Base-by-base conservation (phyloP, 2,113 vertebrate genomes). In the Gobiocypris rarus region DNA sequence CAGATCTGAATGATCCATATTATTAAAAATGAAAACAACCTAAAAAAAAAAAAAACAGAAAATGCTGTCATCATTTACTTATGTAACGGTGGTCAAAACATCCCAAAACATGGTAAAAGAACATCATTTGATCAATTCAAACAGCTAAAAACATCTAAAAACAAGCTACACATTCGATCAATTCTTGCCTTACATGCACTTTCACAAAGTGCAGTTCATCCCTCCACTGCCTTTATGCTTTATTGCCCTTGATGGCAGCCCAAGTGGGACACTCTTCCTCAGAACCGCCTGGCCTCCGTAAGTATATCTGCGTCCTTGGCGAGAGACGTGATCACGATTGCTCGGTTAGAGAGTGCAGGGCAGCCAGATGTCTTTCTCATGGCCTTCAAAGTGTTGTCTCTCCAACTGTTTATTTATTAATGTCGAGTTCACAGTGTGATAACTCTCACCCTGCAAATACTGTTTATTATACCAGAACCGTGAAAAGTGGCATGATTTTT, bases 401-500 rank as follows among this genome's bases (percentile, higher is more conserved):
- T 13, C 82, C 81, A 73, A 54, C 28, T 52, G 63, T 86, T 88
- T 86, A 88, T 84, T 86, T 88, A 88, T 88, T 88, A 86, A 86
- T 84, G 84, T 65, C 1, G 43, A 81, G 54, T 84, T 82, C 73
- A 81, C 84, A 65, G 65, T 58, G 77, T 38, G 71, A 69, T 73
- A 83, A 81, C 84, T 56, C 84, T 86, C 48, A 17, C 34, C 52
- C 76, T 54, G 56, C 82, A 77, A 86, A 84, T 83, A 77, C 77
- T 88, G 87, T 88, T 83, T 81, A 81, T 88, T 79, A 84, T 77
- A 82, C 61, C 82, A 84, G 87, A 85, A 83, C 86, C 77, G 83
- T 75, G 69, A 75, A 38, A 75, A 45, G 22, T 48, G 38, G 41
- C 17, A 58, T 11, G 56, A 4, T n/a, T 58, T 59, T 59, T 24